Evolutionary conservation across 2,888 invertebrate species (phyloP).

Genomic region (Sinopyrophorus schimmeli): DNA sequence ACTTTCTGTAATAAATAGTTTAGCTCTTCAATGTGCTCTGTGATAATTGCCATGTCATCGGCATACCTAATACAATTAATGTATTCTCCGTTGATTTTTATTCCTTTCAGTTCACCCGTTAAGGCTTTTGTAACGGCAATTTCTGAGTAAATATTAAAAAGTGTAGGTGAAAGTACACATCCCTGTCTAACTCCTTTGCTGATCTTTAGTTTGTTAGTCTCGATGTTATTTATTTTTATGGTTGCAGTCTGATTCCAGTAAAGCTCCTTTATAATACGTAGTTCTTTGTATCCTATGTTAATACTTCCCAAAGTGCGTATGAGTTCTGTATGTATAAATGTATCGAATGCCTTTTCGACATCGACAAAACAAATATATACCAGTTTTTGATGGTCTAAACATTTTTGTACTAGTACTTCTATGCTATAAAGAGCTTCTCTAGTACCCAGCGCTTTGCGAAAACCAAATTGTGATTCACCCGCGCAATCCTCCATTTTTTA

Average conservation of each 20-base stretch:
- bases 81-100: background rate
- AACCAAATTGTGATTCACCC: constrained; percentile 2
- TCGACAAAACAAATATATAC: constrained; percentile 2
- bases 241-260: background rate
- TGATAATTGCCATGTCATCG: constrained; percentile 3
- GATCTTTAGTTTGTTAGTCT: background rate
- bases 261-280: no score
- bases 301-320: no score
- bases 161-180: background rate
- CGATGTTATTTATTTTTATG: constrained; percentile 1
- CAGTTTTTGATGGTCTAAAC: constrained; percentile 4
- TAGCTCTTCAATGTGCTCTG: constrained; percentile 5
- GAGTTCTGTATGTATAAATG: no score
- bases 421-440: constrained; percentile 4
- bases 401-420: constrained; percentile 4
- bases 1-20: background rate
- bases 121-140: background rate
- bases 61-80: constrained; percentile 5
- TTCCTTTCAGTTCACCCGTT: background rate
- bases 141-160: background rate
- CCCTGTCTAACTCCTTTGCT: background rate
- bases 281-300: no score
- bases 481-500: background rate
- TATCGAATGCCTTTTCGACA: constrained; percentile 1
- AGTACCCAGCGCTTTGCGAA: background rate